Evolutionary conservation across 53 echinoderm and acorn worm species (phyloP).

Genomic region (Antedon mediterranea): DNA sequence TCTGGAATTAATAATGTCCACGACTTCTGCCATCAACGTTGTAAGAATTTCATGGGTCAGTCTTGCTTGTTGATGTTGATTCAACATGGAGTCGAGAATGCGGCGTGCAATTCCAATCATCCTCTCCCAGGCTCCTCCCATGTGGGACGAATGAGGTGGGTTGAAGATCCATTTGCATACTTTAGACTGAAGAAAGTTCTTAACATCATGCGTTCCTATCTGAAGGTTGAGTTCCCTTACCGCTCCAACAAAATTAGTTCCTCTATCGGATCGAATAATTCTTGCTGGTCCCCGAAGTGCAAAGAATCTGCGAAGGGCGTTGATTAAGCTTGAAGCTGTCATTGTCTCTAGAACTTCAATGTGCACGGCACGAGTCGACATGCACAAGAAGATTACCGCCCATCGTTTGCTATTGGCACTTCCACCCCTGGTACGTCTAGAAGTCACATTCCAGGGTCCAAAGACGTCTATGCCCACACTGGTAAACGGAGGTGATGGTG

Average conservation of each 20-base stretch:
- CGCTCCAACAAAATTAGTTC: constrained; percentile 39
- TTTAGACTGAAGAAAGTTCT: background rate
- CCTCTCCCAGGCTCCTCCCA: constrained; percentile 36
- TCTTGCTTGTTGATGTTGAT: background rate
- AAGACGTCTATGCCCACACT: constrained; percentile 25
- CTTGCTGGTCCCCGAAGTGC: constrained; percentile 20
- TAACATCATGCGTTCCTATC: constrained; percentile 5
- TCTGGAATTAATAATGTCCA: background rate
- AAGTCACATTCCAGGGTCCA: constrained; percentile 28
- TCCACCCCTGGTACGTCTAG: constrained; percentile 18
- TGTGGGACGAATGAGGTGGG: constrained; percentile 23
- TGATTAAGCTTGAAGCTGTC: constrained; percentile 24
- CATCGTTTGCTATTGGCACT: constrained; percentile 20
- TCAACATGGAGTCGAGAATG: background rate
- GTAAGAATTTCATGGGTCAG: background rate
- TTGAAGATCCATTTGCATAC: constrained; percentile 22
- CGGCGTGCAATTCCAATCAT: background rate
- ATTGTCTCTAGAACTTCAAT: constrained; percentile 21
- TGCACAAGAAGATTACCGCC: constrained; percentile 26
- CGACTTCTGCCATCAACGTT: background rate
- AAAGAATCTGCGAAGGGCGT: constrained; percentile 34
- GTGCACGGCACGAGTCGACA: constrained; percentile 21
- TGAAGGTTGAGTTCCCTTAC: constrained; percentile 15
- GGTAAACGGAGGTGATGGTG: constrained; percentile 20
- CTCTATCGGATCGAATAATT: constrained; percentile 27